Evolutionary conservation across 2,797 vertebrate species (phyloP).

Genomic region (Rhynchotus rufescens): DNA sequence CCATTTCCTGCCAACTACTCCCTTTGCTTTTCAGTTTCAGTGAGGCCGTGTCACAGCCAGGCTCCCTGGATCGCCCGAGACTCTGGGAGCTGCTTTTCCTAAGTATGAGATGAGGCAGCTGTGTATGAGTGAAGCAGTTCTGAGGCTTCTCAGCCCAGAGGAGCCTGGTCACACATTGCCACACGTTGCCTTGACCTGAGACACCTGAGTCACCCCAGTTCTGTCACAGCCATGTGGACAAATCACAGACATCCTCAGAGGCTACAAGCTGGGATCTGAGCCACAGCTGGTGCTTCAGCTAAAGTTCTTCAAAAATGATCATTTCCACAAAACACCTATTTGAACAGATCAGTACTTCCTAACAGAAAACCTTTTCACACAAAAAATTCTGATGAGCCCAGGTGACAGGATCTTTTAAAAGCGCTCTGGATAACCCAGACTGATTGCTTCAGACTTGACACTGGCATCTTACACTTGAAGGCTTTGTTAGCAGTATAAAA

Average conservation of each 20-base stretch:
- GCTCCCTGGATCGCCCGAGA: neutral
- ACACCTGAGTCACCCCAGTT: neutral
- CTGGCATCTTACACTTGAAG: neutral
- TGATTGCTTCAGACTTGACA: neutral
- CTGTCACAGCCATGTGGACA: neutral
- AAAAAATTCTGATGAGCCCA: neutral
- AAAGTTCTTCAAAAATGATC: neutral
- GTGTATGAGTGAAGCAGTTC: neutral
- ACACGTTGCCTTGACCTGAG: neutral
- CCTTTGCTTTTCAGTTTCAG: neutral
- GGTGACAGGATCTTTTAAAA: neutral
- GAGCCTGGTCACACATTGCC: neutral
- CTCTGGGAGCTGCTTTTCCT: neutral
- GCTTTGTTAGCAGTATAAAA: neutral
- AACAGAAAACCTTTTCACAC: neutral
- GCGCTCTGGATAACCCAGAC: neutral
- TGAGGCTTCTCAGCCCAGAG: neutral
- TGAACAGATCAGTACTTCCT: neutral
- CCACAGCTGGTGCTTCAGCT: neutral
- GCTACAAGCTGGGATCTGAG: neutral
- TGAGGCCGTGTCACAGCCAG: rapidly evolving
- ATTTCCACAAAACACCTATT: neutral
- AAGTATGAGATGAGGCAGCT: neutral
- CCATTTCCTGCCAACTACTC: neutral
- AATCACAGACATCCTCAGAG: neutral